Evolutionary conservation across 2,113 vertebrate species (phyloP), one percentile per base, ranked within the genome.

Genomic region (Thymallus thymallus): DNA sequence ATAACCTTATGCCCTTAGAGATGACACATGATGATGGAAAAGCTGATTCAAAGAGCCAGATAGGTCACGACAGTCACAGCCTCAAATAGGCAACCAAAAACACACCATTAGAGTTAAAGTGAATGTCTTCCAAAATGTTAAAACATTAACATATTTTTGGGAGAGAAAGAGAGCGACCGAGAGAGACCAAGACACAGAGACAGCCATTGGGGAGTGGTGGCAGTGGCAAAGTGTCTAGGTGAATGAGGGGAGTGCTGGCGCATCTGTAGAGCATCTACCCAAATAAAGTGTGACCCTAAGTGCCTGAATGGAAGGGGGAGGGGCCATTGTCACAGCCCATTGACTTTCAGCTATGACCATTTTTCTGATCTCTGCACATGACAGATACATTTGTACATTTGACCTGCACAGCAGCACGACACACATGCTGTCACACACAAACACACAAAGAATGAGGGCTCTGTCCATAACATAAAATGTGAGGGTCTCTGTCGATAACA

Each of bases 271-370:
- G 35, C 35, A 41, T 41, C 35, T 41, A 41, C 35, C 9, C 35
- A 10, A 41, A 41, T 41, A 41, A 41, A 41, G 35, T 41, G 35
- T 41, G 35, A 41, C 35, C 35, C 35, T 16, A 51, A 51, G 13
- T 51, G 48, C 48, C 48, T 51, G 14, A 51, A 51, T 18, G 35
- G 20, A 22, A 41, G 65, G 65, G 65, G 66, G 71, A 63, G 6
- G 32, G 70, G 13, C 56, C 61, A 75, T 73, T 14, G n/a, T 74
- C 1, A 69, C 16, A 65, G 56, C 18, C 56, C 12, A 30, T 5
- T 77, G 56, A 74, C 68, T 79, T 74, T 13, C 63, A 81, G 74
- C 70, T 69, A 76, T 76, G 75, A 71, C 26, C 68, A 60, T 77
- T 78, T 74, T 3, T 32, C 55, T 30, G 20, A 66, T 63, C 58